Evolutionary conservation across 2,113 vertebrate species (phyloP).

Genomic region (Podilymbus podiceps): DNA sequence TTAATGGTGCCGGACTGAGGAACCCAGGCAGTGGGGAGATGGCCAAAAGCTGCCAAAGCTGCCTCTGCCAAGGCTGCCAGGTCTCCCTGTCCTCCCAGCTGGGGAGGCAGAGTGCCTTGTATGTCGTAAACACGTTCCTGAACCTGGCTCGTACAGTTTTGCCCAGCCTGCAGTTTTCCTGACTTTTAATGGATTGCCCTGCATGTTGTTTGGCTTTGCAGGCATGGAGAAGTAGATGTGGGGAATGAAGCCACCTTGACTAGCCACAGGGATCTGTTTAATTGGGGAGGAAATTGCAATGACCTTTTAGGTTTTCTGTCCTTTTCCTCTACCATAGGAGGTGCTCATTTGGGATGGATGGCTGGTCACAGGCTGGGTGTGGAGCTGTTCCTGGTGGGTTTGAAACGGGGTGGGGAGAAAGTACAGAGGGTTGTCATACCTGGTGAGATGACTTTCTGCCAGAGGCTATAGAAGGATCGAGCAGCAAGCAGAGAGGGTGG

Average conservation of each 20-base stretch:
- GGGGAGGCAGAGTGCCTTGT: not conserved
- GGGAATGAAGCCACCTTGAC: not conserved
- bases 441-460: not conserved
- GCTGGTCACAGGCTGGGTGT: not conserved
- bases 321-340: not conserved
- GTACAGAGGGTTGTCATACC: not conserved
- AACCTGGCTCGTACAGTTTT: not conserved
- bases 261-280: not conserved
- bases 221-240: not conserved
- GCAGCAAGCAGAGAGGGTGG: not conserved
- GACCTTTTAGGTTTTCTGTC: not conserved
- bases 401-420: not conserved
- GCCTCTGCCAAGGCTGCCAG: not conserved
- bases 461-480: not conserved
- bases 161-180: not conserved
- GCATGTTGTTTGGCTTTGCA: not conserved
- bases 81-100: not conserved
- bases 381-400: not conserved
- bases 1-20: not conserved
- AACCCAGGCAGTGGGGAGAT: not conserved
- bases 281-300: not conserved
- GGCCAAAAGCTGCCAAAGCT: not conserved
- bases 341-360: not conserved
- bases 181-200: not conserved
- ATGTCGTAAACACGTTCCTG: not conserved